These are phyloP conservation scores for Prunella himalayana DNA, from an alignment of 2,113 vertebrate genomes.

Conservation along the genomic window DNA sequence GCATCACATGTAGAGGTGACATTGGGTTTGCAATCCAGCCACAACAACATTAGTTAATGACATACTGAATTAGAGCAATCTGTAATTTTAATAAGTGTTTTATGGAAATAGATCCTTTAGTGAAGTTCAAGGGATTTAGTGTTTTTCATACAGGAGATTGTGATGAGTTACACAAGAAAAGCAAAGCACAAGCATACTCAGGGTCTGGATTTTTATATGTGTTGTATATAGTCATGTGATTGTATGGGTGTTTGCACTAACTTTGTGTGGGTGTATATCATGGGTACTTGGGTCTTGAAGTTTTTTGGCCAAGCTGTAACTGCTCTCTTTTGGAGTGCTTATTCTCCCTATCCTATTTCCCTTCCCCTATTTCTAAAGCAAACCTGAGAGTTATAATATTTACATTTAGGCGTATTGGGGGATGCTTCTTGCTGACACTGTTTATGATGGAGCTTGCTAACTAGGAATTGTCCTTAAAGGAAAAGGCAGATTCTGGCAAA, in stretches of 20 bases:
- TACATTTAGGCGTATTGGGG: neutral
- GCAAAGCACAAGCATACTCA: neutral
- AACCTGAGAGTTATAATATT: neutral
- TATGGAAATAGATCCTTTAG: slow-evolving; percentile 58
- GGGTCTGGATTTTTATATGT: neutral
- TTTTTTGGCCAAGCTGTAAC: neutral
- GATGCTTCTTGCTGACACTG: neutral
- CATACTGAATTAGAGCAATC: slow-evolving; percentile 31
- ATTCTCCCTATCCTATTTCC: neutral
- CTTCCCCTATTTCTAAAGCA: neutral
- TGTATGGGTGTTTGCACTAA: neutral
- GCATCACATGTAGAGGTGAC: slow-evolving; percentile 43
- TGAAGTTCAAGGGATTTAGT: neutral
- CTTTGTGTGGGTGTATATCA: neutral
- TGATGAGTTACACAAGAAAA: neutral
- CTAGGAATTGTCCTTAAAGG: neutral
- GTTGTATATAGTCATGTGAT: neutral
- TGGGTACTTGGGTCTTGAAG: neutral
- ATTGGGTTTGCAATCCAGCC: slow-evolving; percentile 55
- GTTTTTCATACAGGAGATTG: neutral
- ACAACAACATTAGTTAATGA: slow-evolving; percentile 32
- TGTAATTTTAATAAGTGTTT: slow-evolving; percentile 66
- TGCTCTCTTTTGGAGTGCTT: neutral
- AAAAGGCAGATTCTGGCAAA: neutral
- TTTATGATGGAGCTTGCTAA: neutral